phyloP scores from a whole-genome alignment of 2,113 vertebrate genomes.

The Psophia crepitans region DNA sequence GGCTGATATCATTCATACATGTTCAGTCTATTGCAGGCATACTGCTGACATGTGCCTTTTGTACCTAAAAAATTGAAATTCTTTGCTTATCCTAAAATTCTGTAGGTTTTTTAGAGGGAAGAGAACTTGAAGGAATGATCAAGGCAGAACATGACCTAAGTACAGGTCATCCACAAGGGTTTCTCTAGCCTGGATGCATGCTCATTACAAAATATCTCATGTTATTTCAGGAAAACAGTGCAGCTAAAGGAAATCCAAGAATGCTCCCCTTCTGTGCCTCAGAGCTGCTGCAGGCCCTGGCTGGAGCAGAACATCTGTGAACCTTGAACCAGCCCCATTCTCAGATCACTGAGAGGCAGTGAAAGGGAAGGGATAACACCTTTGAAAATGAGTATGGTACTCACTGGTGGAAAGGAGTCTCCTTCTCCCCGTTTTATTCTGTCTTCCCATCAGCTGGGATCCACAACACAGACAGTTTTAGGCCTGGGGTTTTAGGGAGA shows the following conservation, averaged over 20 bases:
- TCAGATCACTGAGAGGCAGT: background rate
- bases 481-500: background rate
- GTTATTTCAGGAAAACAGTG: background rate
- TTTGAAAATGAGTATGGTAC: background rate
- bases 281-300: background rate
- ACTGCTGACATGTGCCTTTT: background rate
- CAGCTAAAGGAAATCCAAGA: background rate
- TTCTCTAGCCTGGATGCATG: background rate
- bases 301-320: rapidly evolving
- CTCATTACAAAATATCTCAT: background rate
- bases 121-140: background rate
- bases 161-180: rapidly evolving
- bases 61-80: background rate
- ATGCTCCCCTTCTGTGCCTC: background rate
- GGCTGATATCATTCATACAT: background rate
- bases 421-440: background rate
- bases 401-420: background rate
- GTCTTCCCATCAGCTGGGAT: background rate
- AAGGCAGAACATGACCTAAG: background rate
- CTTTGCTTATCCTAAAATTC: background rate
- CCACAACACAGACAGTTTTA: background rate
- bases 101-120: background rate
- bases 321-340: background rate
- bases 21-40: background rate
- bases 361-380: background rate